These are phyloP conservation scores for Athalia circularis DNA, from an alignment of 2,888 invertebrate genomes.

Conservation along the genomic window DNA sequence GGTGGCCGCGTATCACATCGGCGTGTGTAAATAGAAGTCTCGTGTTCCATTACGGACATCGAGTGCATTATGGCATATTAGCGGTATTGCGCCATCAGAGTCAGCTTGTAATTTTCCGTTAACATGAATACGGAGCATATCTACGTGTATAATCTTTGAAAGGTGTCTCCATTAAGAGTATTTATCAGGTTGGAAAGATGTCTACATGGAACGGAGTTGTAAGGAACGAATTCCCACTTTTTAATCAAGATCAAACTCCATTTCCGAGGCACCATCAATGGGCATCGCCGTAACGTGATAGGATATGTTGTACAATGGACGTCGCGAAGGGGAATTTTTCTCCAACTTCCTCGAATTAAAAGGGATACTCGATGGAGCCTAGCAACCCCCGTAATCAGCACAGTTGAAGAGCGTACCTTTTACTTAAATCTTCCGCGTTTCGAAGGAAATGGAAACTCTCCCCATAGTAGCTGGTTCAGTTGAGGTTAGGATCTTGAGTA, in stretches of 20 bases:
- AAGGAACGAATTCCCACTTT: slow-evolving; percentile 30
- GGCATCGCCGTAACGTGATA: background rate
- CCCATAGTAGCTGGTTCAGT: too few relatives aligned
- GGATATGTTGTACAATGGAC: slow-evolving; percentile 10
- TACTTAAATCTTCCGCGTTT: too few relatives aligned
- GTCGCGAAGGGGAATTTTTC: background rate
- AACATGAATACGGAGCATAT: too few relatives aligned
- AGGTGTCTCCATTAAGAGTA: background rate
- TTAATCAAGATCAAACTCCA: slow-evolving; percentile 34
- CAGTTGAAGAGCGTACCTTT: background rate
- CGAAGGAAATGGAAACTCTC: too few relatives aligned
- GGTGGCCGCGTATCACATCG: slow-evolving; percentile 5
- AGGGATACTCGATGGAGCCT: slow-evolving; percentile 2
- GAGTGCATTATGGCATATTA: background rate
- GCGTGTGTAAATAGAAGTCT: background rate
- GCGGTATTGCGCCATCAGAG: slow-evolving; percentile 10
- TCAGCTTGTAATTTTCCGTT: too few relatives aligned
- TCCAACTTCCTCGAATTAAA: background rate
- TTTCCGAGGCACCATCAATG: slow-evolving; percentile 4
- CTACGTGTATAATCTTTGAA: too few relatives aligned
- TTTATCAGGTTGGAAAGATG: slow-evolving; percentile 22
- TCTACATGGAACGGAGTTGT: background rate
- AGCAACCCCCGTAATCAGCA: slow-evolving; percentile 2
- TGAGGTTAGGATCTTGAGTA: background rate
- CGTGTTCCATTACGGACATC: slow-evolving; percentile 4